Base-by-base conservation (phyloP, 2,797 vertebrate species). In the Danio choprae region DNA sequence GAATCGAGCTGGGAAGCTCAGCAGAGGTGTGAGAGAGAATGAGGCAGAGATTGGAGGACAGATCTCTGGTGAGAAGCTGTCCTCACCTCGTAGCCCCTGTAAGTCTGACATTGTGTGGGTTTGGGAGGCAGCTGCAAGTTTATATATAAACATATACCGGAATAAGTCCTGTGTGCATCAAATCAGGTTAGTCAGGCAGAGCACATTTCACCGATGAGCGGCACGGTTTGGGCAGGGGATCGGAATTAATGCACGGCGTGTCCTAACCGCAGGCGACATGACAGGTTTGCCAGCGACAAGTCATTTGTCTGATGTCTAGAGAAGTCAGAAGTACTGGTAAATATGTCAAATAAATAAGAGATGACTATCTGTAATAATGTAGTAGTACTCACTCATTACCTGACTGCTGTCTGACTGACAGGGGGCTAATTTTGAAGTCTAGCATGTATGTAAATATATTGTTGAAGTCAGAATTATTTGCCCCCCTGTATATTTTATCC, bases 1-100 rank as follows among this genome's bases (percentile, higher is more conserved):
- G 53, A 89, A 87, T 90, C 87, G 82, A 89, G 84, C 78, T 88
- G 81, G 73, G 84, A 87, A 75, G 81, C 85, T 87, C 86, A 90
- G 90, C 87, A 89, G 90, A 86, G 85, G 71, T 63, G 60, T 77
- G 71, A 18, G 73, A 74, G 77, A 62, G 70, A 69, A 79, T 74
- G 68, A 56, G 77, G 62, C 58, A 78, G 65, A 76, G 76, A 79
- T 79, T 70, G 76, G 65, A 79, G 76, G 69, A 75, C 60, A 69
- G 72, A 64, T 76, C 83, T 73, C 85, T 74, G 63, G 83, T 75
- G 85, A 80, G 79, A 80, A 81, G 73, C 81, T 79, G 83, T 84
- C 83, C 79, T 86, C 83, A 83, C 84, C 85, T 83, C 81, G 41
- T 86, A 86, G 80, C 85, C 85, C 85, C 83, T 82, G 76, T 69